Evolutionary conservation across 2,888 invertebrate genomes (phyloP).

Genomic region (Prostheceraeus crozeri): DNA sequence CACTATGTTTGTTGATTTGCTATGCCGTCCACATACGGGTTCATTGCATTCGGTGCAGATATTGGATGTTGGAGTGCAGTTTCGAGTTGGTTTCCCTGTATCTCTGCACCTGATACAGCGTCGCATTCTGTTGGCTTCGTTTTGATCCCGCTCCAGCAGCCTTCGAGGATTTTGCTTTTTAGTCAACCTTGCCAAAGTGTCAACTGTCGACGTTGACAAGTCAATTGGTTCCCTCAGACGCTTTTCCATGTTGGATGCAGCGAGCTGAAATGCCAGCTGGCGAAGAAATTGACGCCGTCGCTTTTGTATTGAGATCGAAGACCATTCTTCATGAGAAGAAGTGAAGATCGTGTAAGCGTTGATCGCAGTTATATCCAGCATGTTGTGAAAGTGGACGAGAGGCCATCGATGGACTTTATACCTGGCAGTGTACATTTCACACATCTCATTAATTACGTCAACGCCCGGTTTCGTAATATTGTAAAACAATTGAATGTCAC

Average conservation of each 20-base stretch:
- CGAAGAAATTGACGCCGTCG: slow-evolving; percentile 19
- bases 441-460: slow-evolving; percentile 10
- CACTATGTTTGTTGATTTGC: too few relatives aligned
- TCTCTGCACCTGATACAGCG: slow-evolving; percentile 21
- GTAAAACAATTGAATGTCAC: slow-evolving; percentile 28
- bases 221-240: slow-evolving; percentile 8
- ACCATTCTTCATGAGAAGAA: slow-evolving; percentile 1
- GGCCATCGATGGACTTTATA: slow-evolving; percentile 16
- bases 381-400: slow-evolving; percentile 25
- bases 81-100: neutral
- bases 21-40: too few relatives aligned
- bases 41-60: too few relatives aligned
- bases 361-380: slow-evolving; percentile 23
- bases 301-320: neutral
- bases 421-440: slow-evolving; percentile 26
- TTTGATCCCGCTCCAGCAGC: slow-evolving; percentile 1
- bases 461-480: slow-evolving; percentile 24
- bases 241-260: neutral
- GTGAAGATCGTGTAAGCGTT: slow-evolving; percentile 2
- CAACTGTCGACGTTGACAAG: neutral
- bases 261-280: too few relatives aligned
- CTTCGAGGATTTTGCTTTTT: slow-evolving; percentile 12
- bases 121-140: neutral
- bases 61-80: too few relatives aligned
- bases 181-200: neutral